Conservation (phyloP, 1,140 invertebrate genomes). For the Atopsyche davidsoni region DNA sequence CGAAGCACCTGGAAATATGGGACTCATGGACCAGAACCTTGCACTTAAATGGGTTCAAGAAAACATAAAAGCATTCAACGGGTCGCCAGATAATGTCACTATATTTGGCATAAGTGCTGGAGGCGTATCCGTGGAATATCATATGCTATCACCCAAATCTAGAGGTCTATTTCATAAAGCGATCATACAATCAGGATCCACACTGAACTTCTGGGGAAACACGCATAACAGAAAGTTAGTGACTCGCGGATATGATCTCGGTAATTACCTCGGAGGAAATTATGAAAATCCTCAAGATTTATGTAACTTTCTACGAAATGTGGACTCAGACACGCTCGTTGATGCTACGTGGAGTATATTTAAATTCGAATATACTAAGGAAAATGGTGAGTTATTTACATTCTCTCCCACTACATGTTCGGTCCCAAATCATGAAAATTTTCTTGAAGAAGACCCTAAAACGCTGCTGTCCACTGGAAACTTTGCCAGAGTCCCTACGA, state of each 20-base stretch:
- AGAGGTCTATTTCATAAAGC: slow-evolving; percentile 53
- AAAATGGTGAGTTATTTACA: slow-evolving; percentile 2
- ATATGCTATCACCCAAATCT: slow-evolving; percentile 46
- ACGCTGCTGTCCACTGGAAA: slow-evolving; percentile 31
- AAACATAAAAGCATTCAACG: slow-evolving; percentile 55
- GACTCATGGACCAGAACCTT: slow-evolving; percentile 48
- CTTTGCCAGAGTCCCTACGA: slow-evolving; percentile 33
- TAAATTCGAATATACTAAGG: slow-evolving; percentile 2
- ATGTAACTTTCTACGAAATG: neutral
- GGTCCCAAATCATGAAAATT: slow-evolving; percentile 8
- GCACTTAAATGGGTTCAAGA: slow-evolving; percentile 54
- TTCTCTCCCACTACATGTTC: slow-evolving; percentile 3
- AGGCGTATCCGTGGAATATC: slow-evolving; percentile 50
- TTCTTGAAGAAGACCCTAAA: slow-evolving; percentile 31
- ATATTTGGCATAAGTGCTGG: slow-evolving; percentile 54
- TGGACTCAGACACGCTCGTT: slow-evolving; percentile 3
- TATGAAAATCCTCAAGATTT: slow-evolving; percentile 3
- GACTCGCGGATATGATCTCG: slow-evolving; percentile 17
- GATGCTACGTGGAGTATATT: neutral
- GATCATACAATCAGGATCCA: slow-evolving; percentile 53
- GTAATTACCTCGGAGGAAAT: neutral
- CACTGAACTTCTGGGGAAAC: slow-evolving; percentile 53
- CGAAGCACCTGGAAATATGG: slow-evolving; percentile 50
- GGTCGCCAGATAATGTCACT: slow-evolving; percentile 53
- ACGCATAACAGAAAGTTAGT: slow-evolving; percentile 10